Conservation (phyloP, 2,888 invertebrate species). For the Drosophila subquinaria region DNA sequence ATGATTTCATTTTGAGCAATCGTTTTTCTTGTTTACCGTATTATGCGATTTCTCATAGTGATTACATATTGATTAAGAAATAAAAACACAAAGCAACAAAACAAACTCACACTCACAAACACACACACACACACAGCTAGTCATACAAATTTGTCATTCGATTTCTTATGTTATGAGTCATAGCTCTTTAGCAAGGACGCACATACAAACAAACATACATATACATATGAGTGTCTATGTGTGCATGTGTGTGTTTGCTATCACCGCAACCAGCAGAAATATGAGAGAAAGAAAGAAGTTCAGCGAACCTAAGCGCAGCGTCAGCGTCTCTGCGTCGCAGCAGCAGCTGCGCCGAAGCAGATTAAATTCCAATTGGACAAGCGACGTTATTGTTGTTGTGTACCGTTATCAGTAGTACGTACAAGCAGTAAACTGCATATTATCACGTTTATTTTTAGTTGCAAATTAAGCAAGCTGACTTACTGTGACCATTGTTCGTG, state of each 20-base stretch:
- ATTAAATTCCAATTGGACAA: conserved; percentile 66
- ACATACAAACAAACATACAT: conserved; percentile 7
- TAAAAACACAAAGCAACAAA: conserved; percentile 10
- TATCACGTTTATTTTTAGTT: conserved; percentile 80
- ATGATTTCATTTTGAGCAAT: conserved; percentile 37
- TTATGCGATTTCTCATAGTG: conserved; percentile 61
- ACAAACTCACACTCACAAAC: conserved; percentile 1
- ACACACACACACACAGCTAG: conserved; percentile 1
- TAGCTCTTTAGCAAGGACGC: conserved; percentile 43
- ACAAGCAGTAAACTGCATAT: conserved; percentile 67
- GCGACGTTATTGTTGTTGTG: conserved; percentile 29
- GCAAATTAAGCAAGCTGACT: conserved; percentile 55
- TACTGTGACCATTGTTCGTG: conserved; percentile 37
- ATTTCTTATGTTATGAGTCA: conserved; percentile 41
- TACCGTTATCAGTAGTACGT: conserved; percentile 30
- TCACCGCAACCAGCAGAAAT: conserved; percentile 46
- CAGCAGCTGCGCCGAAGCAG: conserved; percentile 44
- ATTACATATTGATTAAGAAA: conserved; percentile 55
- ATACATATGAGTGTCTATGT: conserved; percentile 1
- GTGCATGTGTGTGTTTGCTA: conserved; percentile 22
- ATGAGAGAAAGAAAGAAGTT: conserved; percentile 50
- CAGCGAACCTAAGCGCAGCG: conserved; percentile 62
- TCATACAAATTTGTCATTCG: conserved; percentile 45
- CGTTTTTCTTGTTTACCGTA: conserved; percentile 54
- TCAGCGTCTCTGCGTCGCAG: not conserved